Conservation (phyloP, 2,888 invertebrate species). For the Ophioninae sp. region DNA sequence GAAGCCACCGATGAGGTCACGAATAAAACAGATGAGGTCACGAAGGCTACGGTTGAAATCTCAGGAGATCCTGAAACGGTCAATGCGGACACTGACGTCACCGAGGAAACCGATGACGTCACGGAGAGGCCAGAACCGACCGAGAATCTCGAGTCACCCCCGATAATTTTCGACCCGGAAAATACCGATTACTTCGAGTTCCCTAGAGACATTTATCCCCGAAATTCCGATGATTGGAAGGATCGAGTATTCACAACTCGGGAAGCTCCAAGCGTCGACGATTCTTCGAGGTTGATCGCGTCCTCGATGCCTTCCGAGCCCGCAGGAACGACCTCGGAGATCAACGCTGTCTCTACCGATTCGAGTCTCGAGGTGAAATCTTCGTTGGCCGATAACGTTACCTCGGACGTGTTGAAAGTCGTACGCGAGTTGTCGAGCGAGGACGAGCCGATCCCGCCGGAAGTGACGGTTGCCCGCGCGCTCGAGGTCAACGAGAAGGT, state of each 20-base stretch:
- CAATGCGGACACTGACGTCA: neutral
- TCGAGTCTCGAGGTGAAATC: neutral
- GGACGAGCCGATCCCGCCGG: constrained; percentile 65
- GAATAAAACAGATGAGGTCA: too few species aligned
- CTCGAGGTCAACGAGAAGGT: constrained; percentile 24
- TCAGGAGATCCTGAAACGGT: neutral
- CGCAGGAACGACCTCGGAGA: neutral
- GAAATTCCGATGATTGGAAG: constrained; percentile 19
- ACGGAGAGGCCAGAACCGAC: neutral
- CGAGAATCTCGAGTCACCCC: neutral
- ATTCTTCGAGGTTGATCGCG: neutral
- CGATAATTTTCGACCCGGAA: neutral
- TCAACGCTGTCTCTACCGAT: neutral
- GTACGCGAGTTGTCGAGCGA: constrained; percentile 56
- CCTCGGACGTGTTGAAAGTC: constrained; percentile 58
- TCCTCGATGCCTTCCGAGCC: neutral
- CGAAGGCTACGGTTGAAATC: neutral
- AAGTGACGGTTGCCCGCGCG: constrained; percentile 63
- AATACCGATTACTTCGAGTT: neutral
- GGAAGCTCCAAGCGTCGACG: neutral
- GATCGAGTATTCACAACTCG: neutral
- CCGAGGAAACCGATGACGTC: neutral
- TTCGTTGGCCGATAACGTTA: neutral
- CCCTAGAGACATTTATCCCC: constrained; percentile 34
- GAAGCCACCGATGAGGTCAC: too few species aligned